phyloP scores from a whole-genome alignment of 2,113 vertebrate species.

The Antechinus stuartii region DNA sequence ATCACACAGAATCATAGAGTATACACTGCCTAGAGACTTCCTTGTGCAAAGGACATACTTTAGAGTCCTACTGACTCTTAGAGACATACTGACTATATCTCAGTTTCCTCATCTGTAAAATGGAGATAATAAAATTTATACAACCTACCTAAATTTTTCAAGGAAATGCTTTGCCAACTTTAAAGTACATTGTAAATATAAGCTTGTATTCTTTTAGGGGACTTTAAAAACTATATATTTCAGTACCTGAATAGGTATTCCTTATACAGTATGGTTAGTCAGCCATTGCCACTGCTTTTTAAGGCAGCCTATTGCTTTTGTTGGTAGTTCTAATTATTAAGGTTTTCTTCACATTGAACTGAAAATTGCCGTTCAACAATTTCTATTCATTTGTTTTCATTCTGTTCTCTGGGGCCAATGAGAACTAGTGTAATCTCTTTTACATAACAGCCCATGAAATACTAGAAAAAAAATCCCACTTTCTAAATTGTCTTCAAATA shows the following conservation, averaged over 20 bases:
- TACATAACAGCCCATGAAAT: not conserved
- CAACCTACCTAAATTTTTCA: not conserved
- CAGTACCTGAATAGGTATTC: not conserved
- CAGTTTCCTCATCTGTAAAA: not conserved
- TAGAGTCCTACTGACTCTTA: not conserved
- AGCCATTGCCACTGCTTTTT: not conserved
- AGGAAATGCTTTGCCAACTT: not conserved
- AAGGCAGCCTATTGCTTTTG: not conserved
- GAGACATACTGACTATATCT: not conserved
- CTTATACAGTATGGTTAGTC: not conserved
- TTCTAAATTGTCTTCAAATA: not conserved
- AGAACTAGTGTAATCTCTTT: not conserved
- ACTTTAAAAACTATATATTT: not conserved
- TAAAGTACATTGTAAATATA: not conserved
- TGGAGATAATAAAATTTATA: not conserved
- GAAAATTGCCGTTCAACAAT: not conserved
- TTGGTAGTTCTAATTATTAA: not conserved
- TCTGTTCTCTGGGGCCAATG: not conserved
- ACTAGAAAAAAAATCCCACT: not conserved
- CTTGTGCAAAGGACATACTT: not conserved
- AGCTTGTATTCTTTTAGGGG: not conserved
- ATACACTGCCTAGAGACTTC: not conserved
- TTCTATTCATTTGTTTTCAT: not conserved
- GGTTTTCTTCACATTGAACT: not conserved
- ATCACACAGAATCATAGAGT: not conserved